These are phyloP conservation scores for Limnothrissa miodon DNA, from an alignment of 2,113 vertebrate species.

Conservation along the genomic window DNA sequence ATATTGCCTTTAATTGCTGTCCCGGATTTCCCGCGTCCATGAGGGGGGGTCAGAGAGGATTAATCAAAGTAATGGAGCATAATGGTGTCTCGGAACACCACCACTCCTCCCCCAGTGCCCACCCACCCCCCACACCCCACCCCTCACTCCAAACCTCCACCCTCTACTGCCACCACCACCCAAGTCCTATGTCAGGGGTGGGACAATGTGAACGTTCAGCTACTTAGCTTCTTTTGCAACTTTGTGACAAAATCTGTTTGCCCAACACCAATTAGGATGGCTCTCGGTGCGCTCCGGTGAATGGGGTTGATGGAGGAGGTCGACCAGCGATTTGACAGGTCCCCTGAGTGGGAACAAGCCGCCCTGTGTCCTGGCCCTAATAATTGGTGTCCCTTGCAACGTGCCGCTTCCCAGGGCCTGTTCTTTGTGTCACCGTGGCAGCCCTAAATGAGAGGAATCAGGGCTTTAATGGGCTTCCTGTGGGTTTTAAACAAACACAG, in stretches of 20 bases:
- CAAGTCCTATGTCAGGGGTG: constrained; percentile 71
- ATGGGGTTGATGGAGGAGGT: constrained; percentile 78
- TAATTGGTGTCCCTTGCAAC: constrained; percentile 83
- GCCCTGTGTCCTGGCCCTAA: constrained; percentile 71
- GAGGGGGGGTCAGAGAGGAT: constrained; percentile 73
- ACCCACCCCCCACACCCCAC: constrained; percentile 32
- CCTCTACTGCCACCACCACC: neutral
- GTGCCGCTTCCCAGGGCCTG: constrained; percentile 77
- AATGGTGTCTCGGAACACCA: constrained; percentile 68
- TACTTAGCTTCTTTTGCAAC: constrained; percentile 84
- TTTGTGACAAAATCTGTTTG: constrained; percentile 84
- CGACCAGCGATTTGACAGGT: constrained; percentile 75
- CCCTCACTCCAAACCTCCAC: neutral
- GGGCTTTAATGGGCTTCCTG: constrained; percentile 77
- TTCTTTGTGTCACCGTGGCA: constrained; percentile 74
- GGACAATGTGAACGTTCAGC: constrained; percentile 83
- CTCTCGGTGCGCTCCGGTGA: constrained; percentile 70
- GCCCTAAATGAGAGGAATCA: constrained; percentile 78
- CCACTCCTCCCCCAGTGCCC: constrained; percentile 50
- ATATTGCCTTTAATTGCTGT: constrained; percentile 79
- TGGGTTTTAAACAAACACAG: constrained; percentile 80
- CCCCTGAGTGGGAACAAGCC: constrained; percentile 76
- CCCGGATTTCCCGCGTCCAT: constrained; percentile 67
- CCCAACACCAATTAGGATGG: constrained; percentile 84
- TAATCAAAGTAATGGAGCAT: constrained; percentile 78